Percentiles rank a stretch among this genome's conserved stretches.
These are phyloP conservation scores for Athalia circularis DNA, from an alignment of 2,888 invertebrate species.

Conservation along the genomic window DNA sequence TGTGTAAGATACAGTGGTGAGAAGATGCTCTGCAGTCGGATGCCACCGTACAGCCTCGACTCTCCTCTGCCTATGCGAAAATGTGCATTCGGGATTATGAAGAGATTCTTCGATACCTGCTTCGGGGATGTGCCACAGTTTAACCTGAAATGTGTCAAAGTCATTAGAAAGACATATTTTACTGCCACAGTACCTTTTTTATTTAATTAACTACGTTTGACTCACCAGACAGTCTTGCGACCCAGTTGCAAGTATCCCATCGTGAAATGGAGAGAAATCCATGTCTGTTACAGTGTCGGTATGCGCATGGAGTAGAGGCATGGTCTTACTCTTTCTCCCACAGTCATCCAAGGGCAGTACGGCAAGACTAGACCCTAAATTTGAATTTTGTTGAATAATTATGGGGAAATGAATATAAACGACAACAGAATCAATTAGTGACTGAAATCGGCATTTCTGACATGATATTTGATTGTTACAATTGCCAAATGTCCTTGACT, in stretches of 20 bases:
- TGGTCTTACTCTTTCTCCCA: conserved; percentile 91
- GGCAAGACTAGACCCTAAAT: conserved; percentile 89
- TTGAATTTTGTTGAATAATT: too few species aligned
- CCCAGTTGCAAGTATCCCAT: conserved; percentile 92
- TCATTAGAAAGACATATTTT: background rate
- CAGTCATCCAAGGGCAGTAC: conserved; percentile 91
- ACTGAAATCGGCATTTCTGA: too few species aligned
- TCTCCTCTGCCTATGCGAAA: conserved; percentile 88
- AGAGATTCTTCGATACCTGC: conserved; percentile 86
- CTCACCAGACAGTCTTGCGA: conserved; percentile 88
- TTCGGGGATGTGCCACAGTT: conserved; percentile 93
- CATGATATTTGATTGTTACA: too few species aligned
- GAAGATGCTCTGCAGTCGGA: conserved; percentile 91
- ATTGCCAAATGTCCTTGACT: background rate
- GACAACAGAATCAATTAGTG: background rate
- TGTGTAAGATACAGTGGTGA: conserved; percentile 90
- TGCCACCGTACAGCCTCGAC: conserved; percentile 95
- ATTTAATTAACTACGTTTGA: conserved; percentile 37
- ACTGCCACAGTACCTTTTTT: background rate
- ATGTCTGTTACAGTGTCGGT: conserved; percentile 95
- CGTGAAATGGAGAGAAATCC: conserved; percentile 97
- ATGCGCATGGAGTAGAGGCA: conserved; percentile 90
- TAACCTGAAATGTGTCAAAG: conserved; percentile 78
- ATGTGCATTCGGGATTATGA: conserved; percentile 86
- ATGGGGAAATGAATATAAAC: background rate